Evolutionary conservation across 1,140 invertebrate genomes (phyloP).

Genomic region (Camponotus pennsylvanicus): DNA sequence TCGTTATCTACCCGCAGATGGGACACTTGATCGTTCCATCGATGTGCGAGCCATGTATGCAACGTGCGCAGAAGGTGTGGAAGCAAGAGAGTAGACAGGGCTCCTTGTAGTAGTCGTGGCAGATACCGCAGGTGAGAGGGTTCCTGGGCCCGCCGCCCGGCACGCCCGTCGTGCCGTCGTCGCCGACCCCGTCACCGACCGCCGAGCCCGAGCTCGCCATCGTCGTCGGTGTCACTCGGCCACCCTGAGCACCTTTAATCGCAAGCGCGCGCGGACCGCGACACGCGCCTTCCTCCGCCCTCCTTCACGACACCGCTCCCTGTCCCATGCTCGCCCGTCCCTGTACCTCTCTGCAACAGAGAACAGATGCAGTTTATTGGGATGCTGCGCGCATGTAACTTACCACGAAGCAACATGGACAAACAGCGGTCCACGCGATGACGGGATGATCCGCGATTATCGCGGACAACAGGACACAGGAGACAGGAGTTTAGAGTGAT

Average conservation of each 20-base stretch:
- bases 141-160: constrained; percentile 82
- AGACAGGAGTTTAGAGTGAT: background rate
- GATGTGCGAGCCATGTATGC: constrained; percentile 87
- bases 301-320: constrained; percentile 53
- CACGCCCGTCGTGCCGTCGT: constrained; percentile 75
- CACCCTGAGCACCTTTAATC: constrained; percentile 38
- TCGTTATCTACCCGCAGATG: constrained; percentile 88
- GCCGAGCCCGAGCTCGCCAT: constrained; percentile 79
- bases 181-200: constrained; percentile 73
- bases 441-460: background rate
- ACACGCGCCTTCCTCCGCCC: constrained; percentile 46
- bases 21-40: constrained; percentile 89
- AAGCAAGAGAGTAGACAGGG: constrained; percentile 90
- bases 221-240: constrained; percentile 46
- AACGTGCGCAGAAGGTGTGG: constrained; percentile 90
- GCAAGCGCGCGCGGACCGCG: constrained; percentile 25
- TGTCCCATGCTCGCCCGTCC: constrained; percentile 25
- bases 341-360: constrained; percentile 29
- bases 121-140: constrained; percentile 89
- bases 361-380: constrained; percentile 23
- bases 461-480: constrained; percentile 39
- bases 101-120: constrained; percentile 90
- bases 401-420: constrained; percentile 25
- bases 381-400: constrained; percentile 31
- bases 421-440: background rate